Evolutionary conservation across 2,113 vertebrate genomes (phyloP).

Genomic region (Microcebus lehilahytsara): DNA sequence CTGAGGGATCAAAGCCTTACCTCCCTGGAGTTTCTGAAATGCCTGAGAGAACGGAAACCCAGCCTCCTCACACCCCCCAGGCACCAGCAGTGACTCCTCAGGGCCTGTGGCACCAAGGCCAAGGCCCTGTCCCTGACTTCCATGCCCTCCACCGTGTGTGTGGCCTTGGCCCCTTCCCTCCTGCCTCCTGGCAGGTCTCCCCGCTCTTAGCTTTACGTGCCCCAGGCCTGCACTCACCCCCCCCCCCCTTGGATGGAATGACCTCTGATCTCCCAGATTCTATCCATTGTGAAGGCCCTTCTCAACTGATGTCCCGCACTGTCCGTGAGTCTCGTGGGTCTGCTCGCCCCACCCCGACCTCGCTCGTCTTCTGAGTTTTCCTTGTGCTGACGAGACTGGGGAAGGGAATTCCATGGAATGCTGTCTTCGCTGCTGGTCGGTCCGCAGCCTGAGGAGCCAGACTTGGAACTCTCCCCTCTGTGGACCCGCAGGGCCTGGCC

Average conservation of each 20-base stretch:
- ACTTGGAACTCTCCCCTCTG: background rate
- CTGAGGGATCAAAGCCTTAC: background rate
- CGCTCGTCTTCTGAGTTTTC: background rate
- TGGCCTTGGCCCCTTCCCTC: background rate
- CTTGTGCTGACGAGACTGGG: background rate
- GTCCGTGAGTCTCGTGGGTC: background rate
- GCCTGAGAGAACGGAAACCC: background rate
- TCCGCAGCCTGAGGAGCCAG: background rate
- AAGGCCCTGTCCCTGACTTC: background rate
- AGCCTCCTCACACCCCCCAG: background rate
- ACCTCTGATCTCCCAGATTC: background rate
- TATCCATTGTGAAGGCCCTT: background rate
- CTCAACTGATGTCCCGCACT: background rate
- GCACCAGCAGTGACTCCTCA: background rate
- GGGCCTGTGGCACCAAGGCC: background rate
- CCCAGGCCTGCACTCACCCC: too few species aligned
- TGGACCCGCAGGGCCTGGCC: background rate
- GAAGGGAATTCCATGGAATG: background rate
- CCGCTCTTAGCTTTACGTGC: rapidly evolving
- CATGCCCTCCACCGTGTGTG: rapidly evolving
- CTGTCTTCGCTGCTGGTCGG: background rate
- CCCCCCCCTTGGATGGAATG: background rate
- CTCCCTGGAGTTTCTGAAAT: background rate
- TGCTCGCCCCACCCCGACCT: background rate
- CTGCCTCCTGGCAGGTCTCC: background rate